These are phyloP conservation scores for Mesitornis unicolor DNA, from an alignment of 2,113 vertebrate genomes.

Conservation along the genomic window DNA sequence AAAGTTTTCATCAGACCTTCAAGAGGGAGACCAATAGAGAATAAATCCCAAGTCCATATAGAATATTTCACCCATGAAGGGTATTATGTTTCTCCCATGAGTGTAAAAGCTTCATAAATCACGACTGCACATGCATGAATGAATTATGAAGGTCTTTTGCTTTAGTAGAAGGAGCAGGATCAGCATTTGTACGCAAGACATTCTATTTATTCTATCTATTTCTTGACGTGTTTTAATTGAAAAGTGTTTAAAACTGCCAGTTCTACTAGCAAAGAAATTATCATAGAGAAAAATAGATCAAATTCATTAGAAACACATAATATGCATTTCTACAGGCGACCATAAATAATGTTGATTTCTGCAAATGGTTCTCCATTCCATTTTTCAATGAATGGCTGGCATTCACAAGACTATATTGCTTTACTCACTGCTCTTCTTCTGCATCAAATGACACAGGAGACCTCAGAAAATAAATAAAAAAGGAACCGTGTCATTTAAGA, in stretches of 20 bases:
- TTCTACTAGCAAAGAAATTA: not conserved
- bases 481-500: not conserved
- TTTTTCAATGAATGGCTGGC: not conserved
- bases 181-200: slow-evolving; percentile 2
- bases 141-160: slow-evolving; percentile 32
- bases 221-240: slow-evolving; percentile 48
- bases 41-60: slow-evolving; percentile 12
- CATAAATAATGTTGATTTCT: slow-evolving; percentile 13
- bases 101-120: slow-evolving; percentile 45
- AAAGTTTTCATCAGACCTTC: not conserved
- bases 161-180: slow-evolving; percentile 15
- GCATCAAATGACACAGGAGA: not conserved
- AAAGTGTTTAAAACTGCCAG: slow-evolving; percentile 23
- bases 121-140: slow-evolving; percentile 10
- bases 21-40: not conserved
- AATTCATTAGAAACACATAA: not conserved
- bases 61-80: slow-evolving; percentile 60
- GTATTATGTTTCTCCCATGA: slow-evolving; percentile 51
- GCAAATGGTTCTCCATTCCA: not conserved
- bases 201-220: slow-evolving; percentile 37
- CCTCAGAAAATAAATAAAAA: not conserved
- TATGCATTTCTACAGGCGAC: not conserved
- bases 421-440: not conserved
- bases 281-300: not conserved
- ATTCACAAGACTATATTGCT: not conserved